Evolutionary conservation across 1,140 invertebrate genomes (phyloP), one percentile per base, ranked within the genome.

Genomic region (Vanessa atalanta): DNA sequence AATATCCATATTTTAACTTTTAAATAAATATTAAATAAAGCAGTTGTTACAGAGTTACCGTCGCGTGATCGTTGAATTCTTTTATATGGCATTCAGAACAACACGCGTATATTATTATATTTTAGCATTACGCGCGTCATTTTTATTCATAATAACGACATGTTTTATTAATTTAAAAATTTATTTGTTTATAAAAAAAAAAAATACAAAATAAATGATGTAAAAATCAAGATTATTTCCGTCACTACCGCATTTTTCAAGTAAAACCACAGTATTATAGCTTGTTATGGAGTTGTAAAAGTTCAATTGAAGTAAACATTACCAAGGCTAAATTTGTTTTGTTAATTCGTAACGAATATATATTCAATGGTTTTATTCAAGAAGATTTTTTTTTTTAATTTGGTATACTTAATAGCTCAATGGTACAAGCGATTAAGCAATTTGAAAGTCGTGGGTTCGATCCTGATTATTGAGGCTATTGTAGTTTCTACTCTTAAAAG

Each of bases 41-140:
- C 26, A 55, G 8, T 55, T 16, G 55, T 26, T 26, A 7, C 51
- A 2, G 51, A n/a, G 51, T n/a, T 50, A 50, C 48, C 37, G 37
- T 43, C 37, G n/a, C 2, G 47, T 11, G 57, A 53, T 16, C 68
- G 57, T 70, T 70, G 60, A 63, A 63, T 13, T 70, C 69, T 70
- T 70, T 70, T 64, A 47, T 63, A 70, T 70, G 55, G 16, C 20
- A 63, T 31, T 50, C 48, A 63, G 48, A n/a, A 63, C 2, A 12
- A 23, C 20, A 11, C 2, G 26, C 48, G 2, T 51, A 31, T 4
- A 31, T 3, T 0, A 31, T 31, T 31, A 14, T 15, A 15, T 20
- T 20, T 0, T 5, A 3, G 0, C 15, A 14, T 50, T 37, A 43
- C 37, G 6, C 9, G 37, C 37, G 37, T 43, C 2, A 43, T 5